Evolutionary conservation across 2,113 vertebrate species (phyloP).

Genomic region (Indri indri): DNA sequence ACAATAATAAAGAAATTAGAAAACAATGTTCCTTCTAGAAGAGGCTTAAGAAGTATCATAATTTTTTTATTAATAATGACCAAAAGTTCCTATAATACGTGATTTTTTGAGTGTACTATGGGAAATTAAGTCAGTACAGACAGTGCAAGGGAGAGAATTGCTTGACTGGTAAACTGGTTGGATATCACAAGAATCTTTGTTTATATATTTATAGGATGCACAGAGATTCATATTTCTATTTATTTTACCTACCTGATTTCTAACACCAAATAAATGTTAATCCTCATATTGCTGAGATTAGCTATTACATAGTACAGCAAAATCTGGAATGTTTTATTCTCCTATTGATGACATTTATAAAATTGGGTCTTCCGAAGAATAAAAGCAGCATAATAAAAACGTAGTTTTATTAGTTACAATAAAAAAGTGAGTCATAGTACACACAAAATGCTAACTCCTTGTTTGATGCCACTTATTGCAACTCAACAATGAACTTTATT

Average conservation of each 20-base stretch:
- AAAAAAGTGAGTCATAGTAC: background rate
- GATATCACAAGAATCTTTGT: background rate
- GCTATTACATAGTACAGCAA: background rate
- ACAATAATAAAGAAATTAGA: background rate
- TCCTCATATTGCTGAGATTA: background rate
- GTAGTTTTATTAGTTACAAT: background rate
- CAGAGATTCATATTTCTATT: background rate
- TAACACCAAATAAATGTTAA: background rate
- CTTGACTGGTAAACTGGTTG: background rate
- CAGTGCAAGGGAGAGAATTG: background rate
- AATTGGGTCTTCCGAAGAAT: background rate
- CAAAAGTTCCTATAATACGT: background rate
- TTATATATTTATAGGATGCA: background rate
- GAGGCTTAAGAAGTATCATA: background rate
- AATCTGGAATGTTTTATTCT: background rate
- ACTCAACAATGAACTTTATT: background rate
- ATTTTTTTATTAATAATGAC: background rate
- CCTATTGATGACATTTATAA: background rate
- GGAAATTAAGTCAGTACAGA: background rate
- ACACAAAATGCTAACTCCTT: background rate
- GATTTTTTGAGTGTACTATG: background rate
- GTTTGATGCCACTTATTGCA: background rate
- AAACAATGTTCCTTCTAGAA: background rate
- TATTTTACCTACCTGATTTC: background rate
- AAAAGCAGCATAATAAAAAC: background rate